Base-by-base conservation (phyloP, 2,888 invertebrate species). In the Protophormia terraenovae region DNA sequence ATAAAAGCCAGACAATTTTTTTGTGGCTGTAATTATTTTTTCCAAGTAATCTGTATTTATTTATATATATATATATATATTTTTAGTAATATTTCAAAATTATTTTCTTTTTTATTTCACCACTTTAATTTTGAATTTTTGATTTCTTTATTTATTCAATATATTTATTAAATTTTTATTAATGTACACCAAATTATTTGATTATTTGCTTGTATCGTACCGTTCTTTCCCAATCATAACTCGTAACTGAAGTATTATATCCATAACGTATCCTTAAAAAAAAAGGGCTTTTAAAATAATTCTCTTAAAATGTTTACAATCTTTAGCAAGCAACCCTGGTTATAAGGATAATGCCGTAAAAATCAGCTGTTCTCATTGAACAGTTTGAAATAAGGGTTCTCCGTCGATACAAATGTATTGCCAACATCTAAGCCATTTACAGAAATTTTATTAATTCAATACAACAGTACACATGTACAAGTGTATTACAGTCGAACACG, bases 161-260 rank as follows among this genome's bases (percentile, higher is more conserved):
- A 66, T 32, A 60, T 47, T 45, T 50, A 35, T 73, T 32, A 19
- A 24, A 62, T 71, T 16, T 45, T 53, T 71, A 6, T 38, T 47
- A 62, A 64, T 8, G n/a, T 38, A 16, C 41, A 16, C 32, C 47
- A 22, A 71, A n/a, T 41, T 5, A 41, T 41, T n/a, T 41, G n/a
- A n/a, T n/a, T 14, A 3, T 41, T 41, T 41, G 41, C 3, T 62
- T 24, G 12, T 41, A 6, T 35, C 27, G 67, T 67, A 73, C 81
- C 81, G 77, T 82, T 82, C 73, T 64, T 69, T 27, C 53, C 24
- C 69, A 85, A 64, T 35, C 27, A 27, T 62, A 82, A 82, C 47
- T 71, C 62, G 62, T 47, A 81, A 85, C 84, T 85, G 62, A 85
- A 73, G 62, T 71, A 41, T 73, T 53, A 2, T 50, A 16, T 50